A percentile compares a stretch with the other conserved stretches of the same genome.
Conservation (phyloP, 2,888 invertebrate genomes). For the Drosophila maculinotata region DNA sequence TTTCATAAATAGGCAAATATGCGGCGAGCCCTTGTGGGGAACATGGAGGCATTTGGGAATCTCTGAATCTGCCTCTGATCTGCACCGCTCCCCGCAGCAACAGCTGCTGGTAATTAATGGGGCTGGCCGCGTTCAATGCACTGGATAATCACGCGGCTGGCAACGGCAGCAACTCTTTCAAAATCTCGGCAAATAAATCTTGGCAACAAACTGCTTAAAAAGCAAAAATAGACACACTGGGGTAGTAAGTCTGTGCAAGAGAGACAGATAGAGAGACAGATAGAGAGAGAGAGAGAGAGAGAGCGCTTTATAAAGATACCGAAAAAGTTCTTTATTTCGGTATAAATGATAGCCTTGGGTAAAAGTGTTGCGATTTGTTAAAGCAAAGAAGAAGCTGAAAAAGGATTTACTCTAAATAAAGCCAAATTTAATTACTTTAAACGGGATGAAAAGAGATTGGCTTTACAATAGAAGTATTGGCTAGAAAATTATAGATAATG, state of each 20-base stretch:
- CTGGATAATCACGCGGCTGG: constrained; percentile 76
- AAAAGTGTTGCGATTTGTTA: constrained; percentile 62
- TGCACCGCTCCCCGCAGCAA: constrained; percentile 25
- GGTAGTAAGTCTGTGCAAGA: no score
- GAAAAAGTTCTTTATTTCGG: constrained; percentile 50
- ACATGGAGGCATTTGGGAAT: constrained; percentile 13
- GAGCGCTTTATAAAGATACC: constrained; percentile 13
- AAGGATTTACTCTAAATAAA: constrained; percentile 21
- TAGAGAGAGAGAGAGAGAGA: neutral
- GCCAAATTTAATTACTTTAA: constrained; percentile 32
- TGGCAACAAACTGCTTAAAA: constrained; percentile 49
- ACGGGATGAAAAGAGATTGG: neutral
- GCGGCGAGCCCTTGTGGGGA: constrained; percentile 5
- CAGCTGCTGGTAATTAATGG: constrained; percentile 81
- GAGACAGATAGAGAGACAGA: neutral
- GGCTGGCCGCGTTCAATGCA: constrained; percentile 77
- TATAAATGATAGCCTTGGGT: constrained; percentile 64
- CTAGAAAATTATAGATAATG: no score
- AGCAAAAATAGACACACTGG: constrained; percentile 13
- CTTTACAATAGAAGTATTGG: neutral
- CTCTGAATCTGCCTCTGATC: constrained; percentile 12
- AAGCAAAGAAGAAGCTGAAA: constrained; percentile 9
- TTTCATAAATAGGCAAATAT: constrained; percentile 75
- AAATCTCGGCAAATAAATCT: constrained; percentile 78
- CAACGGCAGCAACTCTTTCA: constrained; percentile 67